Conservation (phyloP, 2,888 invertebrate genomes). For the Drosophila nigritarsus region DNA sequence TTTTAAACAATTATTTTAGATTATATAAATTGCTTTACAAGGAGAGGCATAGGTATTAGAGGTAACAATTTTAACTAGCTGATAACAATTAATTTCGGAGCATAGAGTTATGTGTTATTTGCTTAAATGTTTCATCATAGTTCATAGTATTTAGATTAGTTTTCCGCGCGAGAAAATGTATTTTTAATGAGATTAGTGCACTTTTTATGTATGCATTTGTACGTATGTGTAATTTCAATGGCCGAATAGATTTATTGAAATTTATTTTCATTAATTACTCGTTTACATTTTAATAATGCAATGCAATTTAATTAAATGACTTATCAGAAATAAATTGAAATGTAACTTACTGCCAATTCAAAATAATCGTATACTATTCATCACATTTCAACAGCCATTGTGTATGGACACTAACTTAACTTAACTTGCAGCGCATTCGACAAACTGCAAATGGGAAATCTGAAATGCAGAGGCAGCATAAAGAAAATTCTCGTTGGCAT, state of each 20-base stretch:
- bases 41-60: not conserved
- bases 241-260: not conserved
- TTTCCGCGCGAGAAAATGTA: not conserved
- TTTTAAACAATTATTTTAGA: not conserved
- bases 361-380: not conserved
- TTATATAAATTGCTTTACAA: not conserved
- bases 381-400: not conserved
- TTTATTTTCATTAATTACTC: not conserved
- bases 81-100: not conserved
- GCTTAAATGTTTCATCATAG: not conserved
- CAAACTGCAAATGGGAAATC: slow-evolving; percentile 37
- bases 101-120: not conserved
- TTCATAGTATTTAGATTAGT: not conserved
- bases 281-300: not conserved
- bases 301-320: not conserved
- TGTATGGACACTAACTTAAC: not conserved
- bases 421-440: slow-evolving; percentile 35
- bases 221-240: not conserved
- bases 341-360: not conserved
- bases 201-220: not conserved
- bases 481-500: slow-evolving; percentile 37
- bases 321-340: slow-evolving; percentile 2
- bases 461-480: slow-evolving; percentile 65
- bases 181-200: not conserved
- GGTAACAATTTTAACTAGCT: not conserved